Evolutionary conservation across 2,113 vertebrate genomes (phyloP), one percentile per base, ranked within the genome.

Genomic region (Taurulus bubalis): DNA sequence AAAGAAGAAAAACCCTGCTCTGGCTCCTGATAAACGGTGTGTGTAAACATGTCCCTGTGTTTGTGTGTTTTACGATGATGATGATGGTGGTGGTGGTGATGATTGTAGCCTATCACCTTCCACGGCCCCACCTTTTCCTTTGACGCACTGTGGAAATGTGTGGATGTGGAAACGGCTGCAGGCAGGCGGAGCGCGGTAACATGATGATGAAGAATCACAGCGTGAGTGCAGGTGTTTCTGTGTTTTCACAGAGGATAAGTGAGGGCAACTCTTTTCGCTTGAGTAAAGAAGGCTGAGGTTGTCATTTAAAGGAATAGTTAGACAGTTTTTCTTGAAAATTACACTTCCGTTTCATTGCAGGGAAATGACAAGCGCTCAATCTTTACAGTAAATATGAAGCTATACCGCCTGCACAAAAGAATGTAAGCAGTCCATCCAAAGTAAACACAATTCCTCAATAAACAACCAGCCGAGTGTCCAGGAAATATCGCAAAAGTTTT

Each of bases 71-170:
- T 42, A 42, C 80, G 72, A 75, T 76, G 68, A 59, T 51, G 53
- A 42, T n/a, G 77, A 32, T 77, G 67, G 45, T 49, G 51, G 26
- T n/a, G 77, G 55, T 7, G 65, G 62, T 58, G 82, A 63, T 90
- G 71, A 88, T 89, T 84, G 87, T 51, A 68, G 83, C 85, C 85
- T 84, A 89, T 91, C 75, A 49, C 45, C 82, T 89, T 81, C 78
- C 81, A 75, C 58, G 0, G 45, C 49, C 56, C 65, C 69, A 59
- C 53, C 56, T 83, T 66, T 82, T 80, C 71, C 85, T 85, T 79
- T 88, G 82, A 85, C 71, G 74, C 76, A 83, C 79, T 6, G 81
- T 45, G 83, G 75, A 75, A 83, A 79, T 26, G 83, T 76, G 76
- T 58, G 12, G 49, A 36, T 63, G 63, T 66, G 63, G 63, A 68